These are phyloP conservation scores for Miltochrista miniata DNA, from an alignment of 2,888 invertebrate genomes.

Conservation along the genomic window DNA sequence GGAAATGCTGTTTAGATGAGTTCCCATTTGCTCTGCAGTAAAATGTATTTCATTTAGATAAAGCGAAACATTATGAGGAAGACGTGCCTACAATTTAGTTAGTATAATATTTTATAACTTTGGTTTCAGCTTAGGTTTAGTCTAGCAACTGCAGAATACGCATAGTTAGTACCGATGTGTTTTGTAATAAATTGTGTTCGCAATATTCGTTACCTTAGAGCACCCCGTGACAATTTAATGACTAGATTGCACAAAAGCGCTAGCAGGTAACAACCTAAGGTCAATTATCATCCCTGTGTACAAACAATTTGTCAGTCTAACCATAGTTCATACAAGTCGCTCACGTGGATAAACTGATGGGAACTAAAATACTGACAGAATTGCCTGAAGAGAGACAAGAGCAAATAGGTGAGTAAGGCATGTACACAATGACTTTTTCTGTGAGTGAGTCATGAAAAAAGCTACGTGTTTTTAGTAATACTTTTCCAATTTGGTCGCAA, in stretches of 20 bases:
- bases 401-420: constrained; percentile 15
- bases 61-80: no score
- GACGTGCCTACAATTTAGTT: no score
- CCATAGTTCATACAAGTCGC: constrained; percentile 40
- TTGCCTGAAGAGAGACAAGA: constrained; percentile 52
- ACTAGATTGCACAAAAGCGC: constrained; percentile 25
- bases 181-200: constrained; percentile 18
- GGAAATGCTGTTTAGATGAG: background rate
- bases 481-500: constrained; percentile 47
- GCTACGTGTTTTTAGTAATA: constrained; percentile 48
- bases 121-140: no score
- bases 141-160: no score
- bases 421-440: constrained; percentile 18
- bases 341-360: constrained; percentile 43
- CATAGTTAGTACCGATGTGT: background rate
- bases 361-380: constrained; percentile 48
- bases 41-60: no score
- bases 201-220: background rate
- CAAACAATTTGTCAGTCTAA: constrained; percentile 53
- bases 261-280: constrained; percentile 16
- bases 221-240: constrained; percentile 27
- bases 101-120: no score
- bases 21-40: no score
- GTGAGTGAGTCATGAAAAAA: constrained; percentile 53
- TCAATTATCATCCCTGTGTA: constrained; percentile 43